Conservation (phyloP, 2,888 invertebrate species). For the Galeruca laticollis region DNA sequence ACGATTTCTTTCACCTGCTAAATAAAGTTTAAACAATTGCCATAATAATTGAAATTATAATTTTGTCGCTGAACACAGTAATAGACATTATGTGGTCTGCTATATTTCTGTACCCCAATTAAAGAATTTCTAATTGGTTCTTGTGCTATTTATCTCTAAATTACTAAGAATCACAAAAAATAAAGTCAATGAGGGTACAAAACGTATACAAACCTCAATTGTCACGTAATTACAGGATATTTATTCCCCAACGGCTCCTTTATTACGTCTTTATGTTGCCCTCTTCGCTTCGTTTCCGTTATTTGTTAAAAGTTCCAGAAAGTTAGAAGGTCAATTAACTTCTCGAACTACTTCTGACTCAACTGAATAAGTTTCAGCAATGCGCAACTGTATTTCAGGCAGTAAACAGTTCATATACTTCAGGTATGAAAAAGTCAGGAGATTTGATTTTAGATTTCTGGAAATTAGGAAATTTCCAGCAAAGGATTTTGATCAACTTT, state of each 20-base stretch:
- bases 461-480: too few species aligned
- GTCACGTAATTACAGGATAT: background rate
- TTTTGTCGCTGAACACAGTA: too few species aligned
- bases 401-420: background rate
- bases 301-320: constrained; percentile 1
- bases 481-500: background rate
- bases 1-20: too few species aligned
- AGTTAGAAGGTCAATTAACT: background rate
- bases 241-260: background rate
- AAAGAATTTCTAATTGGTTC: background rate
- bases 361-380: background rate
- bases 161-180: background rate
- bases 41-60: too few species aligned
- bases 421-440: background rate
- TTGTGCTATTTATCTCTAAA: background rate
- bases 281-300: background rate
- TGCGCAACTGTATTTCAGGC: background rate
- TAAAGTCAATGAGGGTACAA: background rate
- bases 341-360: background rate
- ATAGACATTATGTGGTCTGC: too few species aligned
- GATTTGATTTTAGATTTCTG: too few species aligned
- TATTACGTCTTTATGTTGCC: background rate
- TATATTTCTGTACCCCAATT: too few species aligned
- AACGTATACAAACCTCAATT: background rate
- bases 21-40: too few species aligned